Base-by-base conservation (phyloP, 2,797 vertebrate species). In the Eurystomus glaucurus region DNA sequence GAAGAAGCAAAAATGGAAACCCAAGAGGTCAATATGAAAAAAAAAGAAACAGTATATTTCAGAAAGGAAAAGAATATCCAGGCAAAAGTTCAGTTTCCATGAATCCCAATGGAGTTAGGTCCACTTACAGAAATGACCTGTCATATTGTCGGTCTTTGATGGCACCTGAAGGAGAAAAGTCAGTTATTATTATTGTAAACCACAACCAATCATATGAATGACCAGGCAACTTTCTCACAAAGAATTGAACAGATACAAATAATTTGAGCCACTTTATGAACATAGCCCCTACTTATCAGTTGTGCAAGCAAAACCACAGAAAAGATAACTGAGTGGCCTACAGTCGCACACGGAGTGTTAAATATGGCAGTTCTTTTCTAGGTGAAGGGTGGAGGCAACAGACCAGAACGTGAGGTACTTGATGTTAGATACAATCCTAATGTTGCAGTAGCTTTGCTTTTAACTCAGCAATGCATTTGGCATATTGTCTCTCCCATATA, bases 401-500 rank as follows among this genome's bases (percentile, higher is more conserved):
- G 78, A 87, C 8, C 70, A 95, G 80, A 84, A 79, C 35, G 17
- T 21, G 70, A 74, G 84, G 61, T 90, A 58, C 74, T 76, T 69
- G 51, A 39, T 52, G 66, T 55, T 68, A 90, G 80, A 90, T 85
- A 35, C 28, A 87, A 85, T 50, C 62, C 77, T 78, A 79, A 72
- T 15, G 8, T 55, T 69, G 84, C 64, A 87, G 90, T 87, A 96
- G 80, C 83, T 90, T 81, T 93, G 58, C 57, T 95, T 95, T 93
- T 90, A 93, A 61, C 66, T 78, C 37, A 68, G 31, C 46, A 64
- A 91, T 83, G 28, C 19, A 8, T 60, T 82, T 69, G 58, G 43
- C 89, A 29, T 88, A 50, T 83, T 90, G 77, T 85, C 35, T 77
- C 26, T 88, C 78, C 85, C 50, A 88, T 92, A 70, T 35, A 71